Evolutionary conservation across 1,140 invertebrate species (phyloP).

Genomic region (Bathynomus jamesi): DNA sequence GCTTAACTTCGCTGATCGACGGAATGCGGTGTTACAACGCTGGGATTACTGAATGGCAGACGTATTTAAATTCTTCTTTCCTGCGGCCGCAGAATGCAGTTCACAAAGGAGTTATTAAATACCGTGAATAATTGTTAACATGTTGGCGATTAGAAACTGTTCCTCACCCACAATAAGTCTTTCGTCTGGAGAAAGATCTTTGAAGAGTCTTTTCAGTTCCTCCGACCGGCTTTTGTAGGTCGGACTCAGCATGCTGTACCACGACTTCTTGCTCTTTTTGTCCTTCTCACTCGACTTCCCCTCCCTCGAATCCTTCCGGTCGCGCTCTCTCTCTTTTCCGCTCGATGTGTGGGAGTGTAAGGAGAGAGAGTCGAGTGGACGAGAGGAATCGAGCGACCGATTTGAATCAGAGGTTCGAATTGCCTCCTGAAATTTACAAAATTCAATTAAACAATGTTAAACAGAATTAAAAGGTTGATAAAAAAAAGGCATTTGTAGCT

Average conservation of each 20-base stretch:
- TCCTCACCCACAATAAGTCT: conserved; percentile 80
- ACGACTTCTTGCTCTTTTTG: conserved; percentile 52
- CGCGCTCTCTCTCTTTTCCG: background rate
- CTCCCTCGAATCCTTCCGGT: conserved; percentile 26
- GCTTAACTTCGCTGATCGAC: no score
- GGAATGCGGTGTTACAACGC: no score
- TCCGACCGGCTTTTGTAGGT: conserved; percentile 87
- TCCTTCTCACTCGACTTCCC: conserved; percentile 27
- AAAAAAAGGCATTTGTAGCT: no score
- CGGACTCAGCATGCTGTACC: conserved; percentile 81
- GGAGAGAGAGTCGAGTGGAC: background rate
- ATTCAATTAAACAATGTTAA: no score
- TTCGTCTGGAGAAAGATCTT: conserved; percentile 82
- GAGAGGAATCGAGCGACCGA: background rate
- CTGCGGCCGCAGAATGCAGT: background rate
- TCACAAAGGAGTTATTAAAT: conserved; percentile 1
- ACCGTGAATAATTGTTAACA: background rate
- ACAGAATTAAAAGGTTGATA: no score
- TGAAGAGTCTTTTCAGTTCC: conserved; percentile 86
- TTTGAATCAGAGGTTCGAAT: background rate
- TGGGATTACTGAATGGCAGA: no score
- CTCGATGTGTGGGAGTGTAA: background rate
- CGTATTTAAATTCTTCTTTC: background rate
- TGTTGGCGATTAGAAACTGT: background rate
- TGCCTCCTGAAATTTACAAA: no score